Conservation (phyloP, 2,888 invertebrate genomes). For the Therioaphis trifolii region DNA sequence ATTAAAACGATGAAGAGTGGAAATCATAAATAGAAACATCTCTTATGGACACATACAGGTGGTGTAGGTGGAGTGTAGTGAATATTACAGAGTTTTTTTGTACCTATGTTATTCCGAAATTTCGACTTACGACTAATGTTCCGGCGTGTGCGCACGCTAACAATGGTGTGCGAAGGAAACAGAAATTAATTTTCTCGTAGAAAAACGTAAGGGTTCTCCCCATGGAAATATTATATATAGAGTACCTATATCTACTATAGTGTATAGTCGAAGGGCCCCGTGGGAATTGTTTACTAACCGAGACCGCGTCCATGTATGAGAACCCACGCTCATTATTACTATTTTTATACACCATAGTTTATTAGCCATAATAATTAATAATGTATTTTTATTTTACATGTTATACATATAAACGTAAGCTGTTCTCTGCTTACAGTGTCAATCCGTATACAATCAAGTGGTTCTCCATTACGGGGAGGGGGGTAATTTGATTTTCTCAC, state of each 20-base stretch:
- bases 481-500: constrained; percentile 39
- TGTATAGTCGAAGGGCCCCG: constrained; percentile 50
- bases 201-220: constrained; percentile 51
- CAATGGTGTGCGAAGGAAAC: constrained; percentile 56
- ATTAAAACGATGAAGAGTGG: background rate
- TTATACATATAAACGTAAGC: constrained; percentile 12
- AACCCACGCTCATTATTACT: constrained; percentile 49
- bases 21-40: constrained; percentile 50
- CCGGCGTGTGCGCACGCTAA: constrained; percentile 61
- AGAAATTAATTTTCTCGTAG: constrained; percentile 61
- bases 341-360: constrained; percentile 55
- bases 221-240: constrained; percentile 41
- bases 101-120: constrained; percentile 39
- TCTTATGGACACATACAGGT: constrained; percentile 12
- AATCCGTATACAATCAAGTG: constrained; percentile 31
- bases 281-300: constrained; percentile 60
- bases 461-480: constrained; percentile 7
- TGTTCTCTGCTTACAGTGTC: background rate
- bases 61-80: constrained; percentile 3
- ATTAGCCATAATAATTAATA: constrained; percentile 57
- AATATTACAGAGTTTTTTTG: background rate
- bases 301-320: constrained; percentile 51
- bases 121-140: constrained; percentile 53
- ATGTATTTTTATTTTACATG: constrained; percentile 16
- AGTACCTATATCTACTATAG: background rate